Base-by-base conservation (phyloP, 2,797 vertebrate genomes). In the Scolopax bukidnonensis region DNA sequence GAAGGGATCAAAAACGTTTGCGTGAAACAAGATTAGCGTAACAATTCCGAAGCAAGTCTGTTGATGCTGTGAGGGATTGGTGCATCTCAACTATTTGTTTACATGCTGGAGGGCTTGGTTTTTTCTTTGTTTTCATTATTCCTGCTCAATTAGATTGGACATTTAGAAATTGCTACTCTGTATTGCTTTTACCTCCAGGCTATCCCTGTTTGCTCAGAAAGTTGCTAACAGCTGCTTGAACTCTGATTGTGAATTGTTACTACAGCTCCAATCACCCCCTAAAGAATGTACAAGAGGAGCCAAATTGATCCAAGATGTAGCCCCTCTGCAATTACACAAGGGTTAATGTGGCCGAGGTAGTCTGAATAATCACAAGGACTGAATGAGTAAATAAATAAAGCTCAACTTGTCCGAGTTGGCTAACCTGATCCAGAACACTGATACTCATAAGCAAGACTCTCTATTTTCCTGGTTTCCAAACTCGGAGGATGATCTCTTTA, bases 81-180 rank as follows among this genome's bases (percentile, higher is more conserved):
- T 90, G 88, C 71, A 83, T 73, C 84, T 89, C 87, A 95, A 69
- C 59, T 59, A 78, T 84, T 83, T 96, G 84, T 88, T 97, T 96
- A 95, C 77, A 90, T 3, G 94, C 95, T 96, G 89, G 67, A 95
- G 96, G 96, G 87, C 91, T 90, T 56, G 30, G 0, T 32, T 36
- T 48, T 70, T 47, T 86, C 70, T 90, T 92, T 94, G 43, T 95
- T 88, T 93, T 74, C 83, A 84, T 96, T 96, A 90, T 79, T 91
- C 93, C 87, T 96, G 95, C 96, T 96, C 94, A 94, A 95, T 96
- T 95, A 95, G 94, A 94, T 60, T 87, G 96, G 90, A 88, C 94
- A 10, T 80, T 93, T 54, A 95, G 95, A 95, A 91, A 89, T 67
- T 74, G 94, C 89, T 84, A 92, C 94, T 96, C 84, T 90, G 63